Percentiles rank a stretch among this genome's conserved stretches.
These are phyloP conservation scores for Cheilosia vernalis DNA, from an alignment of 2,888 invertebrate genomes.

Conservation along the genomic window DNA sequence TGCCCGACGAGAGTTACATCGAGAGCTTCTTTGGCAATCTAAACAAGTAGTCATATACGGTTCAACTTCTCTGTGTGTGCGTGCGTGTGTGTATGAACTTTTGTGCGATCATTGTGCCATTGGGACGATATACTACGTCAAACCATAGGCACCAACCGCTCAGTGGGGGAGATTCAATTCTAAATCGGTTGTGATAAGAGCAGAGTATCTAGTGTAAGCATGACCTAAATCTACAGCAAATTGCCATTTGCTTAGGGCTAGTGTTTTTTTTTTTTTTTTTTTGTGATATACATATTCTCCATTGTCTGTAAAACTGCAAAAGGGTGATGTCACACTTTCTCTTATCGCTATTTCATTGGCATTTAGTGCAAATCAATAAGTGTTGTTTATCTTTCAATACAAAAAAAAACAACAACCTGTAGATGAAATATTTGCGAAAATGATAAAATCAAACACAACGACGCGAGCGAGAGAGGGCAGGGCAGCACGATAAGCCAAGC, in stretches of 20 bases:
- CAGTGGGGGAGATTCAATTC: slow-evolving; percentile 20
- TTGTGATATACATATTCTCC: slow-evolving; percentile 53
- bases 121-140: background rate
- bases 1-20: slow-evolving; percentile 69
- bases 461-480: background rate
- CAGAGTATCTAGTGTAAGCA: slow-evolving; percentile 54
- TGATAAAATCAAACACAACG: slow-evolving; percentile 18
- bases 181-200: slow-evolving; percentile 71
- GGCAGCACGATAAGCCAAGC: background rate
- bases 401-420: background rate
- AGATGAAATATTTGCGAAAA: slow-evolving; percentile 14
- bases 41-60: slow-evolving; percentile 37
- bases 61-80: background rate
- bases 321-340: slow-evolving; percentile 65
- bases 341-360: slow-evolving; percentile 51
- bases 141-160: slow-evolving; percentile 7
- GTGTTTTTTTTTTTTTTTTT: background rate
- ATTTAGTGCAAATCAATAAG: slow-evolving; percentile 49
- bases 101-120: slow-evolving; percentile 58
- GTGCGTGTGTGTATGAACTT: slow-evolving; percentile 1
- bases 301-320: slow-evolving; percentile 37
- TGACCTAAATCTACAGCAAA: slow-evolving; percentile 55
- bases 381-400: slow-evolving; percentile 19
- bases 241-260: slow-evolving; percentile 37
- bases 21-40: slow-evolving; percentile 65